Conservation (phyloP, 2,888 invertebrate genomes). For the Andrena bicolor region DNA sequence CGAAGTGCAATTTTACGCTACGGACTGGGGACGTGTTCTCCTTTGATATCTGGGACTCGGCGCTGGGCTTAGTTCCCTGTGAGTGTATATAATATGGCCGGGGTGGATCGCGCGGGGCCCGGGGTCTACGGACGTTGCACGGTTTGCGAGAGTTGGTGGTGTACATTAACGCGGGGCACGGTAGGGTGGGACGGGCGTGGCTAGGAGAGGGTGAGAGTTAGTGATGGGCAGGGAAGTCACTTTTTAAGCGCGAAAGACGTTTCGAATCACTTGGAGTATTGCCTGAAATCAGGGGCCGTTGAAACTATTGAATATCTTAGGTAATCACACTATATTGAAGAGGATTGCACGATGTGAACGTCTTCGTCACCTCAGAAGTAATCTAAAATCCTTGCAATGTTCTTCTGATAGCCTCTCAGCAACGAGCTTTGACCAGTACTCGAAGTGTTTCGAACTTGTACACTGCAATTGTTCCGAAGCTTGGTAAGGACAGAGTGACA, state of each 20-base stretch:
- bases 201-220: background rate
- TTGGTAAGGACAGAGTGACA: slow-evolving; percentile 30
- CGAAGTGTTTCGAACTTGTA: slow-evolving; percentile 25
- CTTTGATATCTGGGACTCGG: slow-evolving; percentile 36
- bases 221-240: slow-evolving; percentile 10
- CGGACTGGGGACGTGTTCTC: slow-evolving; percentile 45
- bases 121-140: slow-evolving; percentile 44
- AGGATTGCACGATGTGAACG: background rate
- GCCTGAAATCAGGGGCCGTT: background rate
- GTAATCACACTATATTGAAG: background rate
- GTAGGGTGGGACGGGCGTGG: slow-evolving; percentile 25
- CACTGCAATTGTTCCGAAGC: background rate
- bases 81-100: slow-evolving; percentile 67
- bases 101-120: slow-evolving; percentile 33
- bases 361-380: background rate
- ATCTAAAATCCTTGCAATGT: background rate
- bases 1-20: slow-evolving; percentile 79
- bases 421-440: background rate
- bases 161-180: slow-evolving; percentile 61
- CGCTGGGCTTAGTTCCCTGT: slow-evolving; percentile 45
- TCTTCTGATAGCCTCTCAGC: background rate
- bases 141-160: slow-evolving; percentile 45
- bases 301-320: background rate
- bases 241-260: background rate
- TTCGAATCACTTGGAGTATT: slow-evolving; percentile 4